These are phyloP conservation scores for Balaeniceps rex DNA, from an alignment of 2,113 vertebrate species.

Conservation along the genomic window DNA sequence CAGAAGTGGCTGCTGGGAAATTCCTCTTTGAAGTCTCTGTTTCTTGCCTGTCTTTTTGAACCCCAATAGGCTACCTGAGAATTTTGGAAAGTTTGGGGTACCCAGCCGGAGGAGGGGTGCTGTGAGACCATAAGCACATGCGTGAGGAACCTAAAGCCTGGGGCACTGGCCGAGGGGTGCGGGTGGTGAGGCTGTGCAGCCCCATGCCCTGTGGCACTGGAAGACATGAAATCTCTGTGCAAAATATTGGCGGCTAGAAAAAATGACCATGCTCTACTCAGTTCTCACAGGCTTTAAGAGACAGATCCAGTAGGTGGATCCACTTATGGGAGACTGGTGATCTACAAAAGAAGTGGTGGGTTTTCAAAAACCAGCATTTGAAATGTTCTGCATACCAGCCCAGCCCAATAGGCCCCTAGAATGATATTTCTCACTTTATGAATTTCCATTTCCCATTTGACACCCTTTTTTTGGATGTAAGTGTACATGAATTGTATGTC, in stretches of 20 bases:
- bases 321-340: not conserved
- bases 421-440: not conserved
- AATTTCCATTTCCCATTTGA: not conserved
- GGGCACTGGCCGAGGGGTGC: not conserved
- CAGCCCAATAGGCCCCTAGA: not conserved
- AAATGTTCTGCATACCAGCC: not conserved
- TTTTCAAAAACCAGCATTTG: not conserved
- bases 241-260: not conserved
- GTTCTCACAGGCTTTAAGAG: not conserved
- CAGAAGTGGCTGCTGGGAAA: not conserved
- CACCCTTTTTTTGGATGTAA: not conserved
- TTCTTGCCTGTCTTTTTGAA: not conserved
- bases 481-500: not conserved
- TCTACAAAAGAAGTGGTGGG: not conserved
- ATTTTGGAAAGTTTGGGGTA: not conserved
- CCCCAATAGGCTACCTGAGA: not conserved
- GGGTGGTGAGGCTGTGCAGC: not conserved
- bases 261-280: not conserved
- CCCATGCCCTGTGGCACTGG: too few relatives aligned
- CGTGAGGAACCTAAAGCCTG: not conserved
- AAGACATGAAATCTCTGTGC: not conserved
- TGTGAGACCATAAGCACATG: fast-evolving
- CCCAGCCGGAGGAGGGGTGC: not conserved
- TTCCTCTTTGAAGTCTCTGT: not conserved
- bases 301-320: not conserved